Evolutionary conservation across 2,797 vertebrate species (phyloP).

Genomic region (Notolepis coatsorum): DNA sequence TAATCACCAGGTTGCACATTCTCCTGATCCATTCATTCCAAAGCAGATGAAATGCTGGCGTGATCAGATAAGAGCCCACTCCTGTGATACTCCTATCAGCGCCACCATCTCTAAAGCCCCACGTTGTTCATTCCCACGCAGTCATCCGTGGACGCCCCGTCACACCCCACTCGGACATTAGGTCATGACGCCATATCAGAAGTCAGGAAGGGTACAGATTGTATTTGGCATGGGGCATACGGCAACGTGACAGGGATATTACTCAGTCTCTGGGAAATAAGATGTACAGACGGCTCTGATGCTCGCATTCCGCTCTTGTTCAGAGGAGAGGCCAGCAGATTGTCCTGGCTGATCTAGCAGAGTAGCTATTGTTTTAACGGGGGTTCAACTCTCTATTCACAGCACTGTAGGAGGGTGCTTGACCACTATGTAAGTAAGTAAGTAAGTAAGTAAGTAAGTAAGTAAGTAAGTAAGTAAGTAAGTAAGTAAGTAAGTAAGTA

Average conservation of each 20-base stretch:
- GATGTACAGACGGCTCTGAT: no score
- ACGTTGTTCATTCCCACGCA: background rate
- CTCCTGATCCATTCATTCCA: background rate
- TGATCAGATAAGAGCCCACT: conserved; percentile 6
- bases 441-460: background rate
- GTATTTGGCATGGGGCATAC: conserved; percentile 36
- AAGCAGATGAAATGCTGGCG: background rate
- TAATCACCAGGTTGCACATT: background rate
- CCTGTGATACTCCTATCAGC: background rate
- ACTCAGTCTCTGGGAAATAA: conserved; percentile 13
- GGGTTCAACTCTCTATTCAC: background rate
- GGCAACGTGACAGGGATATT: background rate
- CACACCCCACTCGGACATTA: background rate
- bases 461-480: no score
- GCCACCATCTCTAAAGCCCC: background rate
- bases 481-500: no score
- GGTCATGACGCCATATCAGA: conserved; percentile 18
- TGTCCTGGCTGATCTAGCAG: conserved; percentile 6
- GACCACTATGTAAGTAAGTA: background rate
- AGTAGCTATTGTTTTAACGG: conserved; percentile 15
- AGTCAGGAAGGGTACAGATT: conserved; percentile 12
- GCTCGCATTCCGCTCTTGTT: conserved; percentile 52
- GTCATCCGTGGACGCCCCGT: conserved; percentile 19
- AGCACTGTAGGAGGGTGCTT: background rate
- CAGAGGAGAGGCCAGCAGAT: conserved; percentile 23